Evolutionary conservation across 2,113 vertebrate genomes (phyloP), one percentile per base, ranked within the genome.

Genomic region (Agapornis roseicollis): DNA sequence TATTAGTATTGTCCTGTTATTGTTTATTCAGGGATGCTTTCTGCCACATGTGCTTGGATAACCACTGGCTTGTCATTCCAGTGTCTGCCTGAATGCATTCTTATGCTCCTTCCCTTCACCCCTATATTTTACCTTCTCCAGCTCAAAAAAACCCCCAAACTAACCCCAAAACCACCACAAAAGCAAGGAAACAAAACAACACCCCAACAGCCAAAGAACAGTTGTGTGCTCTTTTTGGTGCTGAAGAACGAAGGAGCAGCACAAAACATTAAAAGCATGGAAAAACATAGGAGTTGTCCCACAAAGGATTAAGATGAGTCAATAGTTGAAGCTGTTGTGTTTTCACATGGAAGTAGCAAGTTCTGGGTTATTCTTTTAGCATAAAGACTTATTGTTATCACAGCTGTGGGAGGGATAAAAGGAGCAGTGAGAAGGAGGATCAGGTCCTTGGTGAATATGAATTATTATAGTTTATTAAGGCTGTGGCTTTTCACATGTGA

Each of bases 1-100:
- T 61, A 11, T 47, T 82, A n/a, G 83, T 74, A 7, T 64, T 60
- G 65, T 39, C 31, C 42, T 33, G 9, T 72, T 85, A 23, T 80
- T 84, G 22, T 81, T 85, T 91, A 58, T 91, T 85, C 42, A 92
- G 90, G 77, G 35, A 47, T 85, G 55, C 58, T 93, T 83, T 92
- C 56, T 94, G 31, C 35, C 44, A 63, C 56, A 50, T 65, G 33
- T 52, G 44, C 92, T 74, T 85, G 66, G n/a, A 83, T 35, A 81
- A 76, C 61, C 55, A 31, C 50, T 89, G 77, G 17, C 72, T 93
- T 90, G 53, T 52, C 70, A 56, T 80, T 74, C 69, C 70, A 28
- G 2, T 16, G 27, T 86, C 65, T 93, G 72, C 70, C n/a, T 73
- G 68, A 27, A 53, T 19, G 25, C 35, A 41, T 74, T 84, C 46